Base-by-base conservation (phyloP, 2,888 invertebrate species). In the Drosophila differens region DNA sequence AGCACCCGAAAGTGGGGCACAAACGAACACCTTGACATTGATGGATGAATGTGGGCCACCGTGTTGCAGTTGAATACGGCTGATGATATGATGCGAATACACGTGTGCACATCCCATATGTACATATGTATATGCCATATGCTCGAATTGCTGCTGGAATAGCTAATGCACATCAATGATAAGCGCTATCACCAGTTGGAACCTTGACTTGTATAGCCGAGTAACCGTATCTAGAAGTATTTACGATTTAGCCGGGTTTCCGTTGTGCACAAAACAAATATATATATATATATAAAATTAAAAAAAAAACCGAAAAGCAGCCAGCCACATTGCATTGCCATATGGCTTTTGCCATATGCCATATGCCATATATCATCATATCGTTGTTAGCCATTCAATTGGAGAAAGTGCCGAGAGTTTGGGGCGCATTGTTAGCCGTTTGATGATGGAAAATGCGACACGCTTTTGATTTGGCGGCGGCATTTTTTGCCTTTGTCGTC, bases 371-470 rank as follows among this genome's bases (percentile, higher is more conserved):
- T 63, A 55, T 53, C 58, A 63, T 63, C 63, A 33, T 51, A 63
- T 64, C 54, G 39, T 54, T 70, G 35, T 39, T 49, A 19, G 54
- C 76, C 65, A 77, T 77, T 79, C 77, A 80, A 80, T 80, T 69
- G 80, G 80, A 80, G 80, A 80, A 80, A 80, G 80, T 70, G 76
- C 41, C 61, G 71, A 65, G 64, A 68, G 74, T 58, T 67, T 57
- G 57, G 62, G 52, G 76, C 74, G 62, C 81, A 72, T 79, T 79
- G 79, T 78, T 70, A 30, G 75, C 41, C 68, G 61, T 74, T 78
- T 81, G 76, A 81, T 76, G 82, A 52, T 76, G 79, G 76, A 76
- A 79, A 85, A 84, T 75, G 84, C 83, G 86, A 85, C 86, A 85
- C 86, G 86, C 86, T 84, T 86, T 83, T 83, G 81, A 70, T 80